These are phyloP conservation scores for Magallana nippona DNA, from an alignment of 2,888 invertebrate species.

Conservation along the genomic window DNA sequence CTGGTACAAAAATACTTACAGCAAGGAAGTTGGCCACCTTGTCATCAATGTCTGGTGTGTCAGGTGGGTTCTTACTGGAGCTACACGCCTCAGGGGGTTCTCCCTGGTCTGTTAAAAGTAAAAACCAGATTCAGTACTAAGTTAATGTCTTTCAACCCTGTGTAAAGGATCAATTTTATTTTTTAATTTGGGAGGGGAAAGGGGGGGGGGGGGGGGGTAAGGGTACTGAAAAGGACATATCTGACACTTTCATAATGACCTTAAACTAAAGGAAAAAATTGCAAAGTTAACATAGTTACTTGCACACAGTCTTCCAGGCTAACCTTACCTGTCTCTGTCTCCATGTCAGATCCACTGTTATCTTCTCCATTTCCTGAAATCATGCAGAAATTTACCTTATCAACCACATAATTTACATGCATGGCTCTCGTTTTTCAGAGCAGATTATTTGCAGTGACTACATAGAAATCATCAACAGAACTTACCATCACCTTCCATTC, in stretches of 20 bases:
- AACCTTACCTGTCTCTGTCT: constrained; percentile 37
- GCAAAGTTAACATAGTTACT: too few relatives aligned
- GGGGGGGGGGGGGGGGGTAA: too few relatives aligned
- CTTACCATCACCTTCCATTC: constrained; percentile 45
- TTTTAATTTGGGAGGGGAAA: too few relatives aligned
- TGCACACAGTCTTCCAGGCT: not conserved
- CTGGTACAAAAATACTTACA: constrained; percentile 59
- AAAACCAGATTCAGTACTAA: not conserved
- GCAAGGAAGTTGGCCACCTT: constrained; percentile 75
- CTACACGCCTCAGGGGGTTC: not conserved
- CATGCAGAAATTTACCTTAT: not conserved
- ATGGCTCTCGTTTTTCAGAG: too few relatives aligned
- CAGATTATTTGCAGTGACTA: too few relatives aligned
- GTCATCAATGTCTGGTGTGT: constrained; percentile 65
- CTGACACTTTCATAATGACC: too few relatives aligned
- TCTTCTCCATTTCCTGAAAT: constrained; percentile 29
- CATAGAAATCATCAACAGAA: not conserved
- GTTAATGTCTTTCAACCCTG: too few relatives aligned
- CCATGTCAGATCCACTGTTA: constrained; percentile 37
- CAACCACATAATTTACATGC: not conserved
- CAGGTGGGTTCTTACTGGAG: constrained; percentile 24
- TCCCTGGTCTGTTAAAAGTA: constrained; percentile 36
- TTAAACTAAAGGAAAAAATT: too few relatives aligned
- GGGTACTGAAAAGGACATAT: too few relatives aligned
- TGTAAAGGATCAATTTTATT: too few relatives aligned